Conservation (phyloP, 35 echinoderm and acorn worm genomes). For the Lytechinus variegatus region DNA sequence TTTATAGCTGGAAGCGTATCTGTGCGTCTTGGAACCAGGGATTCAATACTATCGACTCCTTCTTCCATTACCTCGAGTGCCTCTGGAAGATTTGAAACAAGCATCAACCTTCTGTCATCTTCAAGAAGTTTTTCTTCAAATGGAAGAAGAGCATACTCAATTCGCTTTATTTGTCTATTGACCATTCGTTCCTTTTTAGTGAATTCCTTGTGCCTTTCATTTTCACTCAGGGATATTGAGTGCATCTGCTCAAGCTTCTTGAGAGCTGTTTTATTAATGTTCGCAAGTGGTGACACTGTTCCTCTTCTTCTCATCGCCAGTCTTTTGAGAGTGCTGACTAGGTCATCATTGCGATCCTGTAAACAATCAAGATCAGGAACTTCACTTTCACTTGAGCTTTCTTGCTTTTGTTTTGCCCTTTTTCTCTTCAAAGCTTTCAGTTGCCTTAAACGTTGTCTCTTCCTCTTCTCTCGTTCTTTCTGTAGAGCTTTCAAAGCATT, state of each 20-base stretch:
- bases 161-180: background rate
- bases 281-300: background rate
- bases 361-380: background rate
- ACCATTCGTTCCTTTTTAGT: background rate
- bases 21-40: background rate
- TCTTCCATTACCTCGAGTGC: background rate
- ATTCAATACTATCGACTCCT: background rate
- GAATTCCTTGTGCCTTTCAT: background rate
- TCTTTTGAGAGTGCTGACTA: conserved; percentile 9
- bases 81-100: background rate
- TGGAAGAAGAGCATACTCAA: conserved; percentile 47
- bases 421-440: conserved; percentile 41
- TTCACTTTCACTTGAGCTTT: background rate
- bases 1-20: conserved; percentile 38
- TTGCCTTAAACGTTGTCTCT: conserved; percentile 49
- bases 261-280: background rate
- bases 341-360: background rate
- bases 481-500: conserved; percentile 71
- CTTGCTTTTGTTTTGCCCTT: conserved; percentile 1
- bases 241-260: conserved; percentile 35
- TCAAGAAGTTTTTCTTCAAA: conserved; percentile 68
- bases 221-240: background rate
- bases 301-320: conserved; percentile 5
- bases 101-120: conserved; percentile 35
- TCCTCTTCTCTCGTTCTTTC: conserved; percentile 69